Evolutionary conservation across 2,797 vertebrate species (phyloP), one percentile per base, ranked within the genome.

Genomic region (Vipera latastei): DNA sequence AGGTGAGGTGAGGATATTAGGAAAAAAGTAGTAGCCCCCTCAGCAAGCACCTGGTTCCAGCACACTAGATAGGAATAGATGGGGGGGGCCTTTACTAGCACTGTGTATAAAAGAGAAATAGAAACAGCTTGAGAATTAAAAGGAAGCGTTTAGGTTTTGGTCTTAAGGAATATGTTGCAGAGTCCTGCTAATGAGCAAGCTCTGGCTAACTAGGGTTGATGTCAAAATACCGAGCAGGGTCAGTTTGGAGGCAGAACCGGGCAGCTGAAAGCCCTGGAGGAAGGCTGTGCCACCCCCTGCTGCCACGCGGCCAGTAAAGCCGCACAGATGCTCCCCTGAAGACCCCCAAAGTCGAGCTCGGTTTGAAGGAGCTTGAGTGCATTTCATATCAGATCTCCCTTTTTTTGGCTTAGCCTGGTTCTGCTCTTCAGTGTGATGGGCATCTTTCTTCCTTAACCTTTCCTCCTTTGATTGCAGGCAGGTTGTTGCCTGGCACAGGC

Each of bases 401-500:
- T 13, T 11, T 8, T 38, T 60, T 53, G 20, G 16, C 44, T 13
- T 20, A 28, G 26, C 56, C 14, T 22, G 3, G 4, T 65, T 28
- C 38, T 60, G 65, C 65, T 18, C 65, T 14, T 3, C 53, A 12
- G 4, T 61, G 2, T 48, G 91, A 38, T 48, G 32, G 48, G 13
- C n/a, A 20, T 48, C 3, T 57, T 6, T 32, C n/a, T 18, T 57
- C 32, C 57, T 25, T 57, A 73, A 48, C 1, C 2, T 28, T 12
- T 63, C 95, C 92, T 32, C 94, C 32, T 92, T 96, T 96, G 18
- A 51, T 95, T 97, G 4, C 95, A 98, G 98, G 93, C 98, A 98
- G 96, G 98, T 98, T 90, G 98, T 98, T 89, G 98, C 98, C 16
- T 98, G 98, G 98, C 98, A 98, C 93, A 96, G 98, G 91, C 98